phyloP scores from a whole-genome alignment of 2,113 vertebrate genomes.

The Prolemur simus region DNA sequence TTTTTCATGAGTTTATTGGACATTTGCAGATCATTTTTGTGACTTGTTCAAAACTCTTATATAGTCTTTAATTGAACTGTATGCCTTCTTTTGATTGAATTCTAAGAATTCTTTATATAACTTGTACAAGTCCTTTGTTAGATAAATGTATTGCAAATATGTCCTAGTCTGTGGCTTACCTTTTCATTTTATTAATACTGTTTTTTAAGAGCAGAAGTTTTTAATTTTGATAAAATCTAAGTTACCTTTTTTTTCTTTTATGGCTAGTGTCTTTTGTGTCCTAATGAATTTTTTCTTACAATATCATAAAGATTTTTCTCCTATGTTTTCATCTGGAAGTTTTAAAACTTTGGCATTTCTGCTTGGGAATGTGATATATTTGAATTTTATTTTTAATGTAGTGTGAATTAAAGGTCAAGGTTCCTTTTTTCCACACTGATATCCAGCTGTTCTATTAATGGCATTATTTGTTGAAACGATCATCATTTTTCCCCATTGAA shows the following conservation, averaged over 20 bases:
- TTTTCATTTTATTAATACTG: not conserved
- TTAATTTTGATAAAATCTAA: not conserved
- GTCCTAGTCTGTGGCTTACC: not conserved
- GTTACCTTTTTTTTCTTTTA: not conserved
- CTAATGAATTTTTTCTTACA: not conserved
- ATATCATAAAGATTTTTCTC: not conserved
- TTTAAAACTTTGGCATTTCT: not conserved
- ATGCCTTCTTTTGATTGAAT: conserved; percentile 8
- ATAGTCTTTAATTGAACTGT: not conserved
- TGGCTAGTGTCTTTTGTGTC: not conserved
- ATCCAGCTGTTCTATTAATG: not conserved
- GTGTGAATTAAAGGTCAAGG: not conserved
- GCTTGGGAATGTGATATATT: not conserved
- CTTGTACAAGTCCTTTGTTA: not conserved
- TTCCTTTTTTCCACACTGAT: not conserved
- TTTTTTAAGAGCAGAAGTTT: conserved; percentile 7
- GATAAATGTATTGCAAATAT: not conserved
- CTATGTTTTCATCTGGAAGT: not conserved
- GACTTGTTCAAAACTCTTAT: not conserved
- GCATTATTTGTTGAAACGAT: not conserved
- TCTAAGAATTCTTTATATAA: not conserved
- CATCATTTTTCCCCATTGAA: not conserved
- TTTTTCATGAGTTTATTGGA: not conserved
- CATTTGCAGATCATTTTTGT: conserved; percentile 2
- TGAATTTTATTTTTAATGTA: conserved; percentile 13